Percentiles rank a stretch among this genome's conserved stretches.
Conservation (phyloP, 2,113 vertebrate species). For the Centropus bengalensis region DNA sequence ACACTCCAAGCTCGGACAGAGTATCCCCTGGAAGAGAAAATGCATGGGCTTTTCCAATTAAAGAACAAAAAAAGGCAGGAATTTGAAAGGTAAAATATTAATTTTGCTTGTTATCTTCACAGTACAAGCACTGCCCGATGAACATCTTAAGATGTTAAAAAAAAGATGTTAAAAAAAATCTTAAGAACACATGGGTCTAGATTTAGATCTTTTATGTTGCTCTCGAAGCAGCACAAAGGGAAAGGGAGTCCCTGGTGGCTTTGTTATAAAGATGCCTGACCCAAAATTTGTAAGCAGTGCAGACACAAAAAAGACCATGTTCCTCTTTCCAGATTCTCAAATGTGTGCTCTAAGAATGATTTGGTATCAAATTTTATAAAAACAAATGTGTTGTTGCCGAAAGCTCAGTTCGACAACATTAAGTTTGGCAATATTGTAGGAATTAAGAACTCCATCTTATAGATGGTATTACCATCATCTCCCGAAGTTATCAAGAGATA, state of each 20-base stretch:
- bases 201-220: background rate
- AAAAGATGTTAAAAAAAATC: no score
- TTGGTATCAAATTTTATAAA: background rate
- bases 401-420: background rate
- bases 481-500: background rate
- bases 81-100: background rate
- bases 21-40: background rate
- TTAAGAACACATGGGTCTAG: fast-evolving
- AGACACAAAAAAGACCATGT: background rate
- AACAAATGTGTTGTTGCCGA: background rate
- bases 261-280: background rate
- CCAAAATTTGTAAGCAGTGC: background rate
- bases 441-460: no score
- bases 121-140: background rate
- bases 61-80: background rate
- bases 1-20: background rate
- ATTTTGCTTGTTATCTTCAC: background rate
- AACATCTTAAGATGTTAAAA: no score
- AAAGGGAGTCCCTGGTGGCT: background rate
- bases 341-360: background rate
- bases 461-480: background rate
- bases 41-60: background rate
- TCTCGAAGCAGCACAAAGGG: background rate
- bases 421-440: background rate
- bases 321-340: background rate